phyloP scores from a whole-genome alignment of 2,888 invertebrate species.

The Cephonodes hylas region DNA sequence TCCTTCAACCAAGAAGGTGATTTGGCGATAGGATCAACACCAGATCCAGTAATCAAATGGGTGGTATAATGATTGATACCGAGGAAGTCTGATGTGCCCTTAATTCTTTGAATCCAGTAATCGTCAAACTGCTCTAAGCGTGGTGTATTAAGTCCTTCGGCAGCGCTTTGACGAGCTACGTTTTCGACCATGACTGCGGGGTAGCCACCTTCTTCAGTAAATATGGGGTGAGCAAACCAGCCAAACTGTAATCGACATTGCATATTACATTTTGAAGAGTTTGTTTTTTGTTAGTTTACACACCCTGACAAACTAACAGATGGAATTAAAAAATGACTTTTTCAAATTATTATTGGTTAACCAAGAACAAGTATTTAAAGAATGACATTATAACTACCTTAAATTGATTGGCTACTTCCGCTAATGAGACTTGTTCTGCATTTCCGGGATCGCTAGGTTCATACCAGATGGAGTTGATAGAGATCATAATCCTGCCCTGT shows the following conservation, averaged over 20 bases:
- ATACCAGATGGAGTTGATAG: slow-evolving; percentile 79
- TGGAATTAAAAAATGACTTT: too few species aligned
- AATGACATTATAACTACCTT: slow-evolving; percentile 51
- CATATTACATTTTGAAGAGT: neutral
- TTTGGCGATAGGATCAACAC: slow-evolving; percentile 65
- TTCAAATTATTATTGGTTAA: too few species aligned
- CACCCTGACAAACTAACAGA: too few species aligned
- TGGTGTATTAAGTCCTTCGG: slow-evolving; percentile 63
- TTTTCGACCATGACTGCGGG: slow-evolving; percentile 73
- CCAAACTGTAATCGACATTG: slow-evolving; percentile 60
- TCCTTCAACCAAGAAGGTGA: slow-evolving; percentile 77
- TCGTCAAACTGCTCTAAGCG: slow-evolving; percentile 72
- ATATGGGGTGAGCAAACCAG: slow-evolving; percentile 80
- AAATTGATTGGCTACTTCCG: slow-evolving; percentile 76
- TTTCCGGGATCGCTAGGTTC: slow-evolving; percentile 69
- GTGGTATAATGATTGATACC: slow-evolving; percentile 79
- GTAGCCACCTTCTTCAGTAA: slow-evolving; percentile 73
- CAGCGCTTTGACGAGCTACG: slow-evolving; percentile 61
- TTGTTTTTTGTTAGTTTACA: too few species aligned
- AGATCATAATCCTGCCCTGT: slow-evolving; percentile 79
- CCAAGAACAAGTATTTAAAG: neutral
- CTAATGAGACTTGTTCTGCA: slow-evolving; percentile 64
- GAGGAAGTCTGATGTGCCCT: slow-evolving; percentile 73
- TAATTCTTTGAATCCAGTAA: slow-evolving; percentile 70
- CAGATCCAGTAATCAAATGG: slow-evolving; percentile 64